Base-by-base conservation (phyloP, 2,113 vertebrate species). In the Ictidomys tridecemlineatus region DNA sequence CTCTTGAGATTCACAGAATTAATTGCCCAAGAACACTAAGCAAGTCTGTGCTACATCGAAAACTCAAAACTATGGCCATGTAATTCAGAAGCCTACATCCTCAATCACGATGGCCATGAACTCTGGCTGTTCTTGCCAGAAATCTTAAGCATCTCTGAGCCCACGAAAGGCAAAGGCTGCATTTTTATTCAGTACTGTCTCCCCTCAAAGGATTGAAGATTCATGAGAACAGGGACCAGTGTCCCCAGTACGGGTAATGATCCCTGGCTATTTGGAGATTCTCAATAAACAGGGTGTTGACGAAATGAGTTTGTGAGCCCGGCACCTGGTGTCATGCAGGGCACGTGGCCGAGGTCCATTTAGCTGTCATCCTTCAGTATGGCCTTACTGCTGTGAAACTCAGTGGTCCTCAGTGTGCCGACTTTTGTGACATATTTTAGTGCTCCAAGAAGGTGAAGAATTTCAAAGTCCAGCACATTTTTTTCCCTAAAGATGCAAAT, bases 401-500 rank as follows among this genome's bases (percentile, higher is more conserved):
- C 61, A 14, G 17, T 34, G 67, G 22, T 79, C 74, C 42, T 89
- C 69, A 42, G 4, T 32, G 8, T 82, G 72, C 73, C 92, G 51
- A 84, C 12, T 24, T 61, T 22, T 67, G 48, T 45, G 65, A 1
- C 78, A 93, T 51, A 17, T 65, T 72, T 95, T 93, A 69, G 18
- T 95, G 63, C 13, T 88, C 8, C 74, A 83, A 18, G 37, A 93
- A 96, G 91, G 67, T 6, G 10, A 87, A 82, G n/a, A 72, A 91
- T 93, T 85, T 95, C 78, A 58, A 77, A 72, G 76, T 76, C 48
- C 13, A 76, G 42, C 37, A 80, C 11, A 37, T 77, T 94, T 94
- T 94, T 94, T 72, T 32, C n/a, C 67, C 58, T 89, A 39, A 96
- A 34, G 56, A 91, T 88, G 20, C 16, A 63, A 76, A 96, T 80